Evolutionary conservation across 2,888 invertebrate species (phyloP), one percentile per base, ranked within the genome.

Genomic region (Poecilus cupreus): DNA sequence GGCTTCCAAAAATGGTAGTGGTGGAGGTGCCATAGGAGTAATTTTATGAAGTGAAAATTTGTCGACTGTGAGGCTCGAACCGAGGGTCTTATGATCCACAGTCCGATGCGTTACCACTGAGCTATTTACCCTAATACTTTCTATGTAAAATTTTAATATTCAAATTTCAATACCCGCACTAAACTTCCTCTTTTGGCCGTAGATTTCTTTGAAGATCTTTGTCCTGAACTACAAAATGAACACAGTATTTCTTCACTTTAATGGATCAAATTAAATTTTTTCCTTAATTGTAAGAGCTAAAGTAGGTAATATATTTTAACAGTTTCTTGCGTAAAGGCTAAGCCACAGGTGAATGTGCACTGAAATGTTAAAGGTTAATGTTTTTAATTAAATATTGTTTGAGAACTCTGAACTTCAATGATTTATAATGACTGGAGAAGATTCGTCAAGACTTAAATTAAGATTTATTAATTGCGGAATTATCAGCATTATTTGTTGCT

Each of bases 381-480:
- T 68, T 68, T 68, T 37, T 37, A 68, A 68, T 37, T 68, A 37
- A 39, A 68, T 68, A 68, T 37, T 68, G 32, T 68, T 37, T 37
- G 18, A 18, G 18, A 32, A 68, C 64, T 16, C 32, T 37, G 37
- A 68, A 68, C 64, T 68, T 68, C 8, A 5, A 10, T 68, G 37
- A 68, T 68, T 68, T 37, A 60, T 60, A 60, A 60, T 60, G 60
- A 32, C 26, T 3, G 13, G 13, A 26, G 13, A 11, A 22, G 64
- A 37, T 68, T 37, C 64, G 37, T 68, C 18, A 68, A 68, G 24
- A 13, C 26, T 68, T 18, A 64, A 64, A 37, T 37, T 32, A 68
- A 68, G 37, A 37, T 68, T 68, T 68, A 68, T 68, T 68, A 60
- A 60, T 60, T 60, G 26, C n/a, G 60, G 60, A 13, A 37, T 68